Evolutionary conservation across 1,140 invertebrate genomes (phyloP), one percentile per base, ranked within the genome.

Genomic region (Carcinoscorpius rotundicauda): DNA sequence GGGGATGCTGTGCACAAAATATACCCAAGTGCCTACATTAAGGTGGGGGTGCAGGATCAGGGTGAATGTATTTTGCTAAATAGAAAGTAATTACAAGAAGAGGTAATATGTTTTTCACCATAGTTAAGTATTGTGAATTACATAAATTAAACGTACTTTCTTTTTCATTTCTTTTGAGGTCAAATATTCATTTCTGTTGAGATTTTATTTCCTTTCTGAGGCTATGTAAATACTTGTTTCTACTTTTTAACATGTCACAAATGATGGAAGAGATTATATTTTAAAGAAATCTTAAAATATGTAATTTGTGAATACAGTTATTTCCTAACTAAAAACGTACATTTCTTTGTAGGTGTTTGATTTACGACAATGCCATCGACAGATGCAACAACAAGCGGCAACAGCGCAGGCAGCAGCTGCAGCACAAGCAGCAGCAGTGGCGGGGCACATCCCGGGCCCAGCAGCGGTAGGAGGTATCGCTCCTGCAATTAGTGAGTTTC

Each of bases 1-100:
- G 95, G 95, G 2, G 96, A 98, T 80, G 94, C 93, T n/a, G 95
- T 98, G 58, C 96, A 98, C 78, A 98, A 98, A 82, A 98, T 99
- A 68, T 97, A 97, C 78, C 93, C 95, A 5, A 87, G 86, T 66
- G 93, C 94, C 60, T 95, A 92, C 73, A 97, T 97, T 60, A 97
- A 98, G 81, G 91, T 90, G 29, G 2, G 29, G 29, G 29, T 29
- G 29, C 2, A 29, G 29, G 29, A 29, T 29, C 29, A 29, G 29
- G 29, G 29, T 29, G 29, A 29, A 29, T 29, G 29, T 29, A 29
- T 29, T 29, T 29, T 29, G 29, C 29, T 29, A 29, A 29, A 29
- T 29, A 29, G 29, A 29, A 29, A 29, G 29, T 29, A 29, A 29
- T 29, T 29, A 29, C 29, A 29, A 29, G 0, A 29, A 29, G 29